Base-by-base conservation (phyloP, 2,888 invertebrate genomes). In the Macrophya annulata region DNA sequence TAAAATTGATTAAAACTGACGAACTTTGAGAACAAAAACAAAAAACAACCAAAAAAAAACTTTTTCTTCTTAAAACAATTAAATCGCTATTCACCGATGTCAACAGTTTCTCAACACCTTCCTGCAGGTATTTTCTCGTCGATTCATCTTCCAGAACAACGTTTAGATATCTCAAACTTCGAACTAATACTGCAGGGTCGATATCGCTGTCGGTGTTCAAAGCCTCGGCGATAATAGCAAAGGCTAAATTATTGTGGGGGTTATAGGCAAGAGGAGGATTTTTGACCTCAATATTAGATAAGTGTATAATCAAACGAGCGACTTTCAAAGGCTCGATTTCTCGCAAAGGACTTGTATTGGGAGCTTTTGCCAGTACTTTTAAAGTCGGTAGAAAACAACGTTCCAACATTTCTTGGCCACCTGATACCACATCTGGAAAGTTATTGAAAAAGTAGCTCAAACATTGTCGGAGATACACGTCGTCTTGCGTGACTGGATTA, bases 341-440 rank as follows among this genome's bases (percentile, higher is more conserved):
- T 3, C 95, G 95, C 6, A 98, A 93, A 0, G 97, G 97, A 88
- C 97, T 97, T 82, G 95, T 96, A 6, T 95, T 94, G 0, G 97
- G 97, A 0, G 98, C 97, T 87, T 96, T 95, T 15, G 96, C 95
- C 5, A 98, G 93, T 0, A 96, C 95, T 40, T 95, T 95, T 0
- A 98, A 92, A 0, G 97, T 97, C 0, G 97, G 96, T 79, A 98
- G 90, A 17, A 98, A 96, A 4, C 97, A 96, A 90, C 95, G 96
- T 93, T 95, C 95, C 59, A 96, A 90, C 86, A 94, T 93, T 77
- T 94, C 94, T 86, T 96, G 96, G 37, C 96, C 96, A 0, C 95
- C 95, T 15, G 96, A 95, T 12, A 94, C 94, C 43, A 90, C 92
- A 0, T 91, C 91, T 0, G 95, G 94, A 89, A 95, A 95, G 0